Evolutionary conservation across 2,888 invertebrate species (phyloP).

Genomic region (Augochlorella aurata): DNA sequence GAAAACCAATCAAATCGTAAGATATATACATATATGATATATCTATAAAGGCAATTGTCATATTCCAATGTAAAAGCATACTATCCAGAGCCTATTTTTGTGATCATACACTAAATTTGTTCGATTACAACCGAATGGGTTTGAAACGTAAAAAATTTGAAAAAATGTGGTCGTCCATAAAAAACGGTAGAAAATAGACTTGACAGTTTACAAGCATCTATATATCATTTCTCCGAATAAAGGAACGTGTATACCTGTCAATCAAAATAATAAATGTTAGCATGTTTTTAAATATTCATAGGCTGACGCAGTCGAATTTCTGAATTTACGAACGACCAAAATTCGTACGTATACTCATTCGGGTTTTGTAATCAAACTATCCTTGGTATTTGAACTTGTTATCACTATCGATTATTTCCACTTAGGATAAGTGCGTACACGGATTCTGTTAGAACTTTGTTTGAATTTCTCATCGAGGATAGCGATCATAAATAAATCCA

Average conservation of each 20-base stretch:
- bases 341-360: slow-evolving; percentile 45
- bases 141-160: slow-evolving; percentile 30
- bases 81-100: slow-evolving; percentile 69
- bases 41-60: slow-evolving; percentile 44
- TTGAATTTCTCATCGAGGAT: neutral
- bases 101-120: slow-evolving; percentile 58
- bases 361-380: slow-evolving; percentile 18
- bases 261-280: slow-evolving; percentile 25
- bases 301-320: slow-evolving; percentile 48
- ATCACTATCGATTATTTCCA: slow-evolving; percentile 17
- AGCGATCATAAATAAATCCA: slow-evolving; percentile 12
- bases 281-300: slow-evolving; percentile 46
- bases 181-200: neutral
- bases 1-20: slow-evolving; percentile 63
- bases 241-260: slow-evolving; percentile 16
- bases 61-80: slow-evolving; percentile 52
- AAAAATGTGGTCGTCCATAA: neutral
- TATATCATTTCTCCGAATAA: slow-evolving; percentile 22
- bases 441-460: slow-evolving; percentile 9
- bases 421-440: neutral
- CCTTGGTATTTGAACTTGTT: slow-evolving; percentile 31
- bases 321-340: slow-evolving; percentile 51
- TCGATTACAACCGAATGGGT: slow-evolving; percentile 42
- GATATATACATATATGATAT: slow-evolving; percentile 13
- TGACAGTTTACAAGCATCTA: slow-evolving; percentile 29